phyloP scores from a whole-genome alignment of 2,888 invertebrate genomes.

The Heliconius hortense region DNA sequence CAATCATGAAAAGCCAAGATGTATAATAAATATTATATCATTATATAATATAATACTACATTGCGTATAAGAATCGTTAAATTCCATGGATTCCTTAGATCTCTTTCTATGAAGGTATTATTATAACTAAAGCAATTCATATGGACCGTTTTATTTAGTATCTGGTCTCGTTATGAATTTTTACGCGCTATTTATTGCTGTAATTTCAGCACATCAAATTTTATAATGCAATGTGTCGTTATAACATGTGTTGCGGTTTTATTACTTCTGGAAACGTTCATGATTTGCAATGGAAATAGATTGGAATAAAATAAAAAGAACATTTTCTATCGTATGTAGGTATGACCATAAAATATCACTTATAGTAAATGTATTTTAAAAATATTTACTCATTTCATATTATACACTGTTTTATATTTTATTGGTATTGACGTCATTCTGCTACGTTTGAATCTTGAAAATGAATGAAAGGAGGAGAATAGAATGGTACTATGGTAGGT shows the following conservation, averaged over 20 bases:
- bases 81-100: background rate
- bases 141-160: constrained; percentile 38
- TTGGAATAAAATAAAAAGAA: background rate
- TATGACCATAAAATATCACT: constrained; percentile 12
- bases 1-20: background rate
- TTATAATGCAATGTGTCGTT: constrained; percentile 37
- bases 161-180: constrained; percentile 39
- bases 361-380: constrained; percentile 9
- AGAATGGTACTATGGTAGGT: background rate
- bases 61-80: background rate
- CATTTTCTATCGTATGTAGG: constrained; percentile 5
- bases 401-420: background rate
- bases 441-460: too few species aligned
- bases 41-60: background rate
- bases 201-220: constrained; percentile 34
- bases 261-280: constrained; percentile 22
- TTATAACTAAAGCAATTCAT: constrained; percentile 27
- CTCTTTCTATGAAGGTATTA: constrained; percentile 28
- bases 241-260: constrained; percentile 35
- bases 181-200: constrained; percentile 41
- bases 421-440: background rate
- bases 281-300: constrained; percentile 10
- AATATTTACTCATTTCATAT: background rate
- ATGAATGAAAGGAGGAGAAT: background rate
- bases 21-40: too few species aligned